Evolutionary conservation across 2,888 invertebrate species (phyloP).

Genomic region (Protophormia terraenovae): DNA sequence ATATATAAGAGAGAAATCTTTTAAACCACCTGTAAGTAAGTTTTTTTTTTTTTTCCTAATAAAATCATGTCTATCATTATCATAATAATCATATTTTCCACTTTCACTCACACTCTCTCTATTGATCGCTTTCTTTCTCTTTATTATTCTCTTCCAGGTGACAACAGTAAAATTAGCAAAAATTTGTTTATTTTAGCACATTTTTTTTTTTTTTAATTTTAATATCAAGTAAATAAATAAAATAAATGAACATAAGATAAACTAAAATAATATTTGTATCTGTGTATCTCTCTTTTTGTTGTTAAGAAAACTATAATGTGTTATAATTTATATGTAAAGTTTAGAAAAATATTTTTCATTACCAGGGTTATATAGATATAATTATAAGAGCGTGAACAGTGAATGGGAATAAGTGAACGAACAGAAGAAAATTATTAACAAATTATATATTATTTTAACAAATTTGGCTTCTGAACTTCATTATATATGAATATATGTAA

Average conservation of each 20-base stretch:
- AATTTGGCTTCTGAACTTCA: no score
- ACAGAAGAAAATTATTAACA: no score
- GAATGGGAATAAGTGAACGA: neutral
- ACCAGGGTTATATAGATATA: constrained; percentile 52
- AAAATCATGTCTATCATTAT: neutral
- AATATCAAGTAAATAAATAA: constrained; percentile 4
- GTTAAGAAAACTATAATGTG: constrained; percentile 33
- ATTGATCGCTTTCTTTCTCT: neutral
- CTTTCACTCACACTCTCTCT: neutral
- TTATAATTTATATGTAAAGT: constrained; percentile 49
- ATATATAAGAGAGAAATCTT: no score
- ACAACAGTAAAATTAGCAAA: neutral
- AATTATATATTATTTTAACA: no score
- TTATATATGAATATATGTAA: no score
- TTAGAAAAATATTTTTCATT: constrained; percentile 51
- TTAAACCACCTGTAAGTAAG: constrained; percentile 36
- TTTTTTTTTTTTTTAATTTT: no score
- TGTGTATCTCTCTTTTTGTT: neutral
- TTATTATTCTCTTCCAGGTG: constrained; percentile 24
- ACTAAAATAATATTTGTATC: constrained; percentile 5
- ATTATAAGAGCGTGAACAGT: constrained; percentile 25
- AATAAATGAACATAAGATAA: constrained; percentile 18
- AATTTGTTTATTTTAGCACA: neutral
- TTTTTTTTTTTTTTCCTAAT: neutral
- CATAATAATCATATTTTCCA: neutral